phyloP scores from a whole-genome alignment of 2,113 vertebrate species.

The Furnarius figulus region DNA sequence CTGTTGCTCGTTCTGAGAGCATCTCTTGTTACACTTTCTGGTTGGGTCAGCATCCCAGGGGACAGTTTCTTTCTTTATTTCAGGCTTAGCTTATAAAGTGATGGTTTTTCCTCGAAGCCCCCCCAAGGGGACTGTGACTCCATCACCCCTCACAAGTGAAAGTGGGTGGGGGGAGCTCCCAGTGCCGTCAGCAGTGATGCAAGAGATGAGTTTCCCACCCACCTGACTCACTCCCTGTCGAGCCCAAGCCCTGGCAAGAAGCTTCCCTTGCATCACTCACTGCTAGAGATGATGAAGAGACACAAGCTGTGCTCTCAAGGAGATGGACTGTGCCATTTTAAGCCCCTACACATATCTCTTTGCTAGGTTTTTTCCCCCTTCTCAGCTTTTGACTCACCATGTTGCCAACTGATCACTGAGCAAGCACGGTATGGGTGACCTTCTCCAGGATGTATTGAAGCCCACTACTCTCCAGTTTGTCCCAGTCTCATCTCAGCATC shows the following conservation, averaged over 20 bases:
- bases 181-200: neutral
- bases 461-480: neutral
- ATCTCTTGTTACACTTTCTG: neutral
- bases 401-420: neutral
- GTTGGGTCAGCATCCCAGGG: neutral
- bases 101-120: neutral
- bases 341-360: neutral
- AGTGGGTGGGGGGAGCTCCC: neutral
- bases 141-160: neutral
- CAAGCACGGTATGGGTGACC: neutral
- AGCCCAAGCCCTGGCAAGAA: neutral
- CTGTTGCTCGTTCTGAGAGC: neutral
- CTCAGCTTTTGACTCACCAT: neutral
- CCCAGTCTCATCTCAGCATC: neutral
- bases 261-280: neutral
- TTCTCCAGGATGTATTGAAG: fast-evolving
- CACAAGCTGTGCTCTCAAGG: neutral
- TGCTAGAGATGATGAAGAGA: neutral
- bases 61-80: neutral
- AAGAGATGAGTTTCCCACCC: neutral
- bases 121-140: neutral
- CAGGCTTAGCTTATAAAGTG: neutral
- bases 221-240: neutral
- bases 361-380: fast-evolving
- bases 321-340: neutral